These are phyloP conservation scores for Drosophila sproati DNA, from an alignment of 1,140 invertebrate genomes.

Conservation along the genomic window DNA sequence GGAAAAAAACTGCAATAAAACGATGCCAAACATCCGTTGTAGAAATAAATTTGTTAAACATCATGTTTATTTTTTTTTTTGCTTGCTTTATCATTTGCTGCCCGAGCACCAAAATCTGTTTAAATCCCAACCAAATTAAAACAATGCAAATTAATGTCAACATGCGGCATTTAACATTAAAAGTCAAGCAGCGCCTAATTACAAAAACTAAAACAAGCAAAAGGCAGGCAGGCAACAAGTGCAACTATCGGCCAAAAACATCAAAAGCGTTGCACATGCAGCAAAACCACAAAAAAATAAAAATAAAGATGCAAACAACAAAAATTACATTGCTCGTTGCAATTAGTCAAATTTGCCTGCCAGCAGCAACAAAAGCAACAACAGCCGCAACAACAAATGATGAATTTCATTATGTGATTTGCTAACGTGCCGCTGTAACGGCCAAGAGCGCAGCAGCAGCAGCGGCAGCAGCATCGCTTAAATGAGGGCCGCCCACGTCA, in stretches of 20 bases:
- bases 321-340: constrained; percentile 40
- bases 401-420: constrained; percentile 65
- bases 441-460: constrained; percentile 60
- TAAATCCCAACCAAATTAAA: constrained; percentile 37
- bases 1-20: constrained; percentile 32
- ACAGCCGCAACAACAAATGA: constrained; percentile 38
- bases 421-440: constrained; percentile 51
- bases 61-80: constrained; percentile 4
- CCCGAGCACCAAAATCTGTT: too few relatives aligned
- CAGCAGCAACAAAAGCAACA: constrained; percentile 36
- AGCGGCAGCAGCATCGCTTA: constrained; percentile 14
- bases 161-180: constrained; percentile 63
- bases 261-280: constrained; percentile 52
- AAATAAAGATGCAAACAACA: not conserved
- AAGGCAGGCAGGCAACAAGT: constrained; percentile 33
- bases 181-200: constrained; percentile 68
- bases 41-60: constrained; percentile 38
- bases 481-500: constrained; percentile 48
- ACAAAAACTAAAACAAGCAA: constrained; percentile 39
- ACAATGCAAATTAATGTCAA: constrained; percentile 81
- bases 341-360: constrained; percentile 73
- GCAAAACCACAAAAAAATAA: constrained; percentile 24
- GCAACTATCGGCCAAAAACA: constrained; percentile 49
- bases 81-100: not conserved
- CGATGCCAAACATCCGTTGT: constrained; percentile 72